Evolutionary conservation across 2,113 vertebrate genomes (phyloP), one percentile per base, ranked within the genome.

Genomic region (Tupaia tana): DNA sequence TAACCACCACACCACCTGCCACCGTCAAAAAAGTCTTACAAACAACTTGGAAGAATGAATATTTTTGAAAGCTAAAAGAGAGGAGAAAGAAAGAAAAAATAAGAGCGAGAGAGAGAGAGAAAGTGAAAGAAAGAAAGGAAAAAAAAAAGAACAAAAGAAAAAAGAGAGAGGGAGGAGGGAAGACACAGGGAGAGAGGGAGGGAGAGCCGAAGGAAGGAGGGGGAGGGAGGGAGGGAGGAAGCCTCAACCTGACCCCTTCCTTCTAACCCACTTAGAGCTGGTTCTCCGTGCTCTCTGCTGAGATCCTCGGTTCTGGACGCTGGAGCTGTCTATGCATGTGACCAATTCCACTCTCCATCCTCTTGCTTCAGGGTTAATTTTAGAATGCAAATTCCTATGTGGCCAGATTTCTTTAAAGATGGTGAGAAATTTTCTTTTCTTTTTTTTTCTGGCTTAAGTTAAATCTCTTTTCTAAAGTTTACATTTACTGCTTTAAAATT

Each of bases 371-470:
- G 24, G 66, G 77, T 59, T 70, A 82, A 66, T 67, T 67, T 93
- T 88, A 88, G 67, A 74, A 74, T 24, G 85, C 77, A 74, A n/a
- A 82, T 84, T 88, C 43, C 69, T 58, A 13, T 6, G 56, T 58
- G 70, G 77, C 56, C 77, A 77, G 63, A 69, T 82, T 93, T 91
- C 67, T 96, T 87, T 91, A 43, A 77, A 82, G 63, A 77, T 63
- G 14, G 18, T 63, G 77, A 86, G 75, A 89, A 66, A 15, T 6
- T 66, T 89, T 73, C 43, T 43, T 43, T 43, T 43, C 43, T 64
- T 63, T 78, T 78, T 88, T 78, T 88, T 89, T 92, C 86, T 89
- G 80, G 90, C 27, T 78, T 24, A 95, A 86, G 29, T 69, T 81
- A 75, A 86, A 75, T 69, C 34, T 54, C 61, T 34, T 81, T 81